A percentile compares a stretch with the other conserved stretches of the same genome.
Conservation (phyloP, 2,888 invertebrate species). For the Ectropis crepuscularia region DNA sequence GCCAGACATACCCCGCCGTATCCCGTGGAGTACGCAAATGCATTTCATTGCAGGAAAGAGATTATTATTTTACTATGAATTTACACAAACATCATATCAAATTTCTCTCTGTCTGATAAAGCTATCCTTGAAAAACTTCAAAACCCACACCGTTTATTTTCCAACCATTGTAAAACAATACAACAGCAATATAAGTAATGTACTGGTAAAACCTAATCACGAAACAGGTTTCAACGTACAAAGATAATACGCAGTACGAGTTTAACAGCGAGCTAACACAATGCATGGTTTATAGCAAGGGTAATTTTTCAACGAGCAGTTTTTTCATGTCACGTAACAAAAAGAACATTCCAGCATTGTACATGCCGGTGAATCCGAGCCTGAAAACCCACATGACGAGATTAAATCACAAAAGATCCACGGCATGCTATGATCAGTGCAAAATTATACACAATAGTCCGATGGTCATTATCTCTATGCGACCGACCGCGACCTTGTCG, state of each 20-base stretch:
- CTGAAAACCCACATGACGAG: slow-evolving; percentile 29
- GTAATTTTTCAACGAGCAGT: slow-evolving; percentile 4
- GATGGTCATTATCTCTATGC: slow-evolving; percentile 45
- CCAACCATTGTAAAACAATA: not conserved
- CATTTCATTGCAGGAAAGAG: no score
- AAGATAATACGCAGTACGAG: slow-evolving; percentile 2
- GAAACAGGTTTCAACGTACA: slow-evolving; percentile 8
- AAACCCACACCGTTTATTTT: no score
- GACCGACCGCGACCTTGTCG: slow-evolving; percentile 55
- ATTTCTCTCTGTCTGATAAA: no score
- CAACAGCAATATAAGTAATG: not conserved
- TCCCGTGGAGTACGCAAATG: no score
- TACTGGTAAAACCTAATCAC: not conserved
- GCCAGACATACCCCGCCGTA: no score
- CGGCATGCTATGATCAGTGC: slow-evolving; percentile 43
- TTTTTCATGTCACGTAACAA: slow-evolving; percentile 8
- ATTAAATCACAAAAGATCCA: slow-evolving; percentile 35
- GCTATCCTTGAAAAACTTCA: no score
- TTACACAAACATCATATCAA: no score
- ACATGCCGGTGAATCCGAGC: slow-evolving; percentile 13
- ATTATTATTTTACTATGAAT: no score
- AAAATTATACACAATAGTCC: slow-evolving; percentile 45
- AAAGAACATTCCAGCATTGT: slow-evolving; percentile 19
- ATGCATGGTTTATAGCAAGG: not conserved
- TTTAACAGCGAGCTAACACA: not conserved